Percentiles rank a stretch among this genome's conserved stretches.
Evolutionary conservation across 37 sponge, comb jelly and placozoan genomes (phyloP).

Genomic region (Mnemiopsis leidyi): DNA sequence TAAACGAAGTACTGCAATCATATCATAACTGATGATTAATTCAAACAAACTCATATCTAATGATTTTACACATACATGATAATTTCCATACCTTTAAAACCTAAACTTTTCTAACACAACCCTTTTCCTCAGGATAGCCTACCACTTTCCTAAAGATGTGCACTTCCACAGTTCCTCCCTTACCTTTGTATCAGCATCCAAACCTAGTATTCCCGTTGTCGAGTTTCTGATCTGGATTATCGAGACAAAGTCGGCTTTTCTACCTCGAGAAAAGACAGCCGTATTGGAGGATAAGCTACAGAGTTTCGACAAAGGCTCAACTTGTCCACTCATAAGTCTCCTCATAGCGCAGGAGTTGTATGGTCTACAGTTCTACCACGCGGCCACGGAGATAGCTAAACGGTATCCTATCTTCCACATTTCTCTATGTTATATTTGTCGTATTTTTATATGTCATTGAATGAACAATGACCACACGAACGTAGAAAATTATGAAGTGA

Average conservation of each 20-base stretch:
- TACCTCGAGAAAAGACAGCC: background rate
- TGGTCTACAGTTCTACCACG: background rate
- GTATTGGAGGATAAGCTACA: background rate
- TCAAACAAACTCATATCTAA: too few species aligned
- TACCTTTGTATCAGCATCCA: background rate
- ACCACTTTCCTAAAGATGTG: background rate
- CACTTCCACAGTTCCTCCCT: constrained; percentile 6
- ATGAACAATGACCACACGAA: too few species aligned
- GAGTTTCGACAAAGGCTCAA: background rate
- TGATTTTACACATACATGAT: too few species aligned
- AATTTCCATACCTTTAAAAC: too few species aligned
- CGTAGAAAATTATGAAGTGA: too few species aligned
- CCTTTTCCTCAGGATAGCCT: background rate
- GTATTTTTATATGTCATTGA: too few species aligned
- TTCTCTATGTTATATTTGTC: too few species aligned
- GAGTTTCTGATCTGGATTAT: constrained; percentile 11
- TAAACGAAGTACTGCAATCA: too few species aligned
- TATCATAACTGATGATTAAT: too few species aligned
- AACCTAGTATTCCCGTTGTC: background rate
- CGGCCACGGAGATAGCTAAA: background rate
- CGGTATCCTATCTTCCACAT: too few species aligned
- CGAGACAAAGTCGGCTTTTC: constrained; percentile 27
- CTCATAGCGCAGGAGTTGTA: constrained; percentile 11
- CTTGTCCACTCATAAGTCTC: background rate
- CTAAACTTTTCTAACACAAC: too few species aligned